Conservation (phyloP, 2,797 vertebrate species). For the Orestias chungarensis region DNA sequence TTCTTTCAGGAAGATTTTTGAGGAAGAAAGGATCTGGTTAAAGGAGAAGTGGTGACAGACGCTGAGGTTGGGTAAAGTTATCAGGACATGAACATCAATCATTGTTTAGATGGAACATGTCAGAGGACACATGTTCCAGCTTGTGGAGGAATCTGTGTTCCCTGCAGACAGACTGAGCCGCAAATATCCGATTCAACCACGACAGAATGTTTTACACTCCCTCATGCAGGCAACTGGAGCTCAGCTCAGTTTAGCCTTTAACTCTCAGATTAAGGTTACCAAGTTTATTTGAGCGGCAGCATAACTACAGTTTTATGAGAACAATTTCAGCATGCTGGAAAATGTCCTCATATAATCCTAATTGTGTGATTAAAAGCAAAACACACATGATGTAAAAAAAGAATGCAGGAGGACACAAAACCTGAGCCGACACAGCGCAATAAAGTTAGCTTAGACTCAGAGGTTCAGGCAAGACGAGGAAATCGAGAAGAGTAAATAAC, state of each 20-base stretch:
- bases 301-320: not conserved
- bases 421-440: too few relatives aligned
- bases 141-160: not conserved
- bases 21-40: not conserved
- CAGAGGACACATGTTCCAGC: not conserved
- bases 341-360: too few relatives aligned
- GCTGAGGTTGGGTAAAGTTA: not conserved
- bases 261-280: not conserved
- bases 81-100: not conserved
- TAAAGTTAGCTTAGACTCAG: too few relatives aligned
- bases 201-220: too few relatives aligned
- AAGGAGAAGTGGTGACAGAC: not conserved
- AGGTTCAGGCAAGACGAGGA: too few relatives aligned
- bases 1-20: not conserved
- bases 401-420: too few relatives aligned
- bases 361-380: too few relatives aligned
- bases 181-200: too few relatives aligned
- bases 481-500: too few relatives aligned
- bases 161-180: not conserved
- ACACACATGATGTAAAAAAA: too few relatives aligned
- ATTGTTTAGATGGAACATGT: not conserved
- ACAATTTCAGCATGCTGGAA: not conserved
- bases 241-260: not conserved
- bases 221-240: not conserved
- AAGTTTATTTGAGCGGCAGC: not conserved